phyloP scores from a whole-genome alignment of 1,140 invertebrate genomes.

The Saccostrea echinata region DNA sequence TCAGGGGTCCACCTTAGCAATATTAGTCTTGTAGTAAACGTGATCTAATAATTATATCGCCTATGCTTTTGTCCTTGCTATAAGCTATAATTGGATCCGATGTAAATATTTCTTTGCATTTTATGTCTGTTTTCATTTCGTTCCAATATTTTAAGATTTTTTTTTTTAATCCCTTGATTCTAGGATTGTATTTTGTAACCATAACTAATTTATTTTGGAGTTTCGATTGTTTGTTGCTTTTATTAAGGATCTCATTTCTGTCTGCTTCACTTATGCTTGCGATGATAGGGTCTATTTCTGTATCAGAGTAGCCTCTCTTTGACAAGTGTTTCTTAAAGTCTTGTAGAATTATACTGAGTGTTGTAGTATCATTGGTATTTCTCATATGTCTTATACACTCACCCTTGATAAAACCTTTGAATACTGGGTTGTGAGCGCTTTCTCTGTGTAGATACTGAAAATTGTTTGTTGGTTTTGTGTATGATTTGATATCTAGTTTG shows the following conservation, averaged over 20 bases:
- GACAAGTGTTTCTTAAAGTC: slow-evolving; percentile 29
- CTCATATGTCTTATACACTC: neutral
- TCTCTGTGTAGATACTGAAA: slow-evolving; percentile 23
- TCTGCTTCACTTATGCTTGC: neutral
- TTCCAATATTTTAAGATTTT: slow-evolving; percentile 35
- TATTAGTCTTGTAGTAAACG: neutral
- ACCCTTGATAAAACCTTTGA: slow-evolving; percentile 39
- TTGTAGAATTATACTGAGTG: neutral
- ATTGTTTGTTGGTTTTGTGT: slow-evolving; percentile 36
- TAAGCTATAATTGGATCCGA: slow-evolving; percentile 1
- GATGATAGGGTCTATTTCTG: slow-evolving; percentile 41
- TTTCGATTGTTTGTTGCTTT: slow-evolving; percentile 2
- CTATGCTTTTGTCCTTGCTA: neutral
- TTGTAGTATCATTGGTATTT: neutral
- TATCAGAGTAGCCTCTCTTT: slow-evolving; percentile 6
- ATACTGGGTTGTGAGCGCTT: slow-evolving; percentile 9
- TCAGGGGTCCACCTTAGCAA: slow-evolving; percentile 11
- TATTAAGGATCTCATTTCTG: neutral
- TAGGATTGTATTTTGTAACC: slow-evolving; percentile 31
- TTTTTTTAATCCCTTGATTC: slow-evolving; percentile 26
- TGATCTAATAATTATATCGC: slow-evolving; percentile 19
- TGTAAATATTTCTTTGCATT: slow-evolving; percentile 17
- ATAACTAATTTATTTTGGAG: neutral
- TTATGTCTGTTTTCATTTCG: neutral
- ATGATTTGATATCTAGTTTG: slow-evolving; percentile 15